Evolutionary conservation across 2,113 vertebrate genomes (phyloP).

Genomic region (Setophaga coronata): DNA sequence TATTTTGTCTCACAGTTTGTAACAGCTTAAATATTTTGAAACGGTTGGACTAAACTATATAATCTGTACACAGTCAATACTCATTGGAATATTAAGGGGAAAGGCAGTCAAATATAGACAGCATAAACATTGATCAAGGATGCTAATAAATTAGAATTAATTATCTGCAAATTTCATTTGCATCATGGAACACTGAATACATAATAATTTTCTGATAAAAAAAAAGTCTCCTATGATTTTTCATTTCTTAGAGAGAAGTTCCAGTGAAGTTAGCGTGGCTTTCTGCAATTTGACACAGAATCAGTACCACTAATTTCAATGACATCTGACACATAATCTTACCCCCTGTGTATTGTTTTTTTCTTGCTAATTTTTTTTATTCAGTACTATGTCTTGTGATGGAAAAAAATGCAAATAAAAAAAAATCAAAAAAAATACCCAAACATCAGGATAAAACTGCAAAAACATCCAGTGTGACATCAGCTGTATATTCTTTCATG

Average conservation of each 20-base stretch:
- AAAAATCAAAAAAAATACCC: fast-evolving
- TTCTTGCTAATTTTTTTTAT: not conserved
- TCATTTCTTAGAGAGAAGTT: not conserved
- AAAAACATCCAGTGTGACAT: not conserved
- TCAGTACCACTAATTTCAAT: not conserved
- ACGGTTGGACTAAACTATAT: not conserved
- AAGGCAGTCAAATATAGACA: not conserved
- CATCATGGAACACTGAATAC: not conserved
- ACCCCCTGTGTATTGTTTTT: fast-evolving
- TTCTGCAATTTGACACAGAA: not conserved
- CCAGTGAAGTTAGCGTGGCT: not conserved
- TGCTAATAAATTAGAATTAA: not conserved
- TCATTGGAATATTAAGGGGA: not conserved
- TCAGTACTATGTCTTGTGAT: not conserved
- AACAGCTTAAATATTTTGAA: not conserved
- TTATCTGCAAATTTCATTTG: not conserved
- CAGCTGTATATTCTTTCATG: not conserved
- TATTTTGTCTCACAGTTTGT: not conserved
- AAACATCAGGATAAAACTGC: fast-evolving
- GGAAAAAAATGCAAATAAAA: not conserved
- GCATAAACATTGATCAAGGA: not conserved
- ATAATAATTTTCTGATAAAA: not conserved
- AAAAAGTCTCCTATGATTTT: not conserved
- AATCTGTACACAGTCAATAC: not conserved
- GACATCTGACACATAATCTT: not conserved